A percentile compares a stretch with the other conserved stretches of the same genome.
Conservation (phyloP, 2,888 invertebrate species). For the Ectemnius lituratus region DNA sequence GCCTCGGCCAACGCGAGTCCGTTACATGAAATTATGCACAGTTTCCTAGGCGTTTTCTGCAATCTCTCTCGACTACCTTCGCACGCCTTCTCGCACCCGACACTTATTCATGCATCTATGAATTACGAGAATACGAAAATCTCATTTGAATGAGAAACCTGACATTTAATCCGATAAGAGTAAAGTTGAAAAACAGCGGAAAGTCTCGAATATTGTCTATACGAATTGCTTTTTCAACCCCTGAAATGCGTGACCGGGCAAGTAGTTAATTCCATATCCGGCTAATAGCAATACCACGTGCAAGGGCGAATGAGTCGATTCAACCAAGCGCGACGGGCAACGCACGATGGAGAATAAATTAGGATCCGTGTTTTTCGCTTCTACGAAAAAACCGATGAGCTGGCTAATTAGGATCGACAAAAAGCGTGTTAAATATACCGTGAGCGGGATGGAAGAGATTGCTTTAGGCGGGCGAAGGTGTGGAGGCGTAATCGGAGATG, state of each 20-base stretch:
- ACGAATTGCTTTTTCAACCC: too few relatives aligned
- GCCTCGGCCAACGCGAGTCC: slow-evolving; percentile 1
- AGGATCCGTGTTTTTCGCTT: slow-evolving; percentile 7
- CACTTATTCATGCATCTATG: neutral
- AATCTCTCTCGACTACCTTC: neutral
- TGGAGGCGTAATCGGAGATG: slow-evolving; percentile 20
- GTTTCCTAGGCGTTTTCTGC: neutral
- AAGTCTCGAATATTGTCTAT: too few relatives aligned
- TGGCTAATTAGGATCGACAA: slow-evolving; percentile 33
- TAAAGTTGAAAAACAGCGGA: too few relatives aligned
- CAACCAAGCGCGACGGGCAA: slow-evolving; percentile 26
- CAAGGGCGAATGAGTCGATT: slow-evolving; percentile 31
- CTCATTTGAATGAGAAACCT: too few relatives aligned
- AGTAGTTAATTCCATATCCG: slow-evolving; percentile 40
- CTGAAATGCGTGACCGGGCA: neutral
- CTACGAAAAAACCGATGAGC: neutral
- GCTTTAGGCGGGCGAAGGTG: neutral
- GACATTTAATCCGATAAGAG: too few relatives aligned
- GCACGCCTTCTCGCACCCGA: neutral
- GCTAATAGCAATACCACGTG: slow-evolving; percentile 35
- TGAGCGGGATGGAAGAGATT: neutral
- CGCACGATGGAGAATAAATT: slow-evolving; percentile 31
- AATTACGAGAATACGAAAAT: too few relatives aligned
- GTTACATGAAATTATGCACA: slow-evolving; percentile 34
- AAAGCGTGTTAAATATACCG: slow-evolving; percentile 35